Evolutionary conservation across 2,113 vertebrate genomes (phyloP), one percentile per base, ranked within the genome.

Genomic region (Tachysurus vachellii): DNA sequence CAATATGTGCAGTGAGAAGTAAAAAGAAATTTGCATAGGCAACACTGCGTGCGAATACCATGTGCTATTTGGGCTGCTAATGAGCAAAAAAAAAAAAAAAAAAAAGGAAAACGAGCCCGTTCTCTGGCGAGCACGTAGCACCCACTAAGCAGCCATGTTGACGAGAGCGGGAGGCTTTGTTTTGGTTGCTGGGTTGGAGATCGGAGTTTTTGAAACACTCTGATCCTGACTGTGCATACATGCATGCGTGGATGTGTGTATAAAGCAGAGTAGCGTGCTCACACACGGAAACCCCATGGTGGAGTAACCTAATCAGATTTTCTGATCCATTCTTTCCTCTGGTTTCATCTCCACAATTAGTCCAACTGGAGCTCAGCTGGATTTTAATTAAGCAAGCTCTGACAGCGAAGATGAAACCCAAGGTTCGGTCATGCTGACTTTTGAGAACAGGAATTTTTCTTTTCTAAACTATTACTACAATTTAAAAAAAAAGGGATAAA

Each of bases 311-410:
- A 92, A 92, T 89, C 89, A 89, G 89, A 93, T 93, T 92, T 91
- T 87, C 88, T 87, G 90, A 91, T 89, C 89, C 87, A 86, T 93
- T 92, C 85, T 88, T 91, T 85, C 84, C 90, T 90, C 90, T 89
- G 81, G 88, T 92, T 94, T 93, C 91, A 92, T 93, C 90, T 89
- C 89, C 82, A 88, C 80, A 90, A 93, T 94, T 93, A 93, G 92
- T 86, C 87, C 91, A 92, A 92, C 92, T 91, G 88, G 91, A 59
- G 85, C 93, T 90, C 93, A 93, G 94, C 92, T 91, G 91, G 94
- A 92, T 93, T 94, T 94, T 94, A 95, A 95, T 95, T 92, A 94
- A 94, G 88, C 87, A 42, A 66, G 42, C 57, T 86, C 80, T 85
- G 59, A 83, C 81, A 77, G 88, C 28, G 57, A 11, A 26, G 53